Base-by-base conservation (phyloP, 2,888 invertebrate genomes). In the Rotaria magnacalcarata region DNA sequence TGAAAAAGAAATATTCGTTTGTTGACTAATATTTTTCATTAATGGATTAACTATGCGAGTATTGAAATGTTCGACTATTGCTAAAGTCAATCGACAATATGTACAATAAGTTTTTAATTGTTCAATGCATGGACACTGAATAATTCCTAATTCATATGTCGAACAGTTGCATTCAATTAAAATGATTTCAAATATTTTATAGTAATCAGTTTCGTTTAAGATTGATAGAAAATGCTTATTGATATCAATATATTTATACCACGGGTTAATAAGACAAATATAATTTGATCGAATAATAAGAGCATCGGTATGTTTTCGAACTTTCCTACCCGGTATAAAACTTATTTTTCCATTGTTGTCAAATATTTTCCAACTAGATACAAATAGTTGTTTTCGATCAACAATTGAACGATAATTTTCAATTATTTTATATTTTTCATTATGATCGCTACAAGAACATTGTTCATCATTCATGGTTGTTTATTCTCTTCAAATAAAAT, bases 391-490 rank as follows among this genome's bases (percentile, higher is more conserved):
- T 67, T 67, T 34, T 67, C 34, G 27, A 34, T 67, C 34, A 34
- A 67, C 34, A 3, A 67, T 67, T 16, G 67, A 67, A 27, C 67
- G 67, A 67, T 67, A 67, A 34, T 67, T 67, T 67, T 67, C 67
- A 16, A 67, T 67, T 4, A 67, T 67, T 67, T 67, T 27, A 27
- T 34, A 67, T 27, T 2, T 16, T 67, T 34, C 67, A 67, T 67
- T 67, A 67, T 27, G 16, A 52, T 52, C 14, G 2, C 11, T 8
- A 27, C 67, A 67, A 67, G 1, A 14, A 67, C 67, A 67, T 34
- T 4, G 27, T 34, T 67, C 16, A 14, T 67, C 52, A 52, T 52
- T 52, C 16, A 16, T 52, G 16, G 16, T 52, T 52, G 14, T 52
- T 52, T 16, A 16, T 14, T 52, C 14, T 16, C 11, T 16, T 52